Base-by-base conservation (phyloP, 2,797 vertebrate species). In the Platyrinchus mystaceus region DNA sequence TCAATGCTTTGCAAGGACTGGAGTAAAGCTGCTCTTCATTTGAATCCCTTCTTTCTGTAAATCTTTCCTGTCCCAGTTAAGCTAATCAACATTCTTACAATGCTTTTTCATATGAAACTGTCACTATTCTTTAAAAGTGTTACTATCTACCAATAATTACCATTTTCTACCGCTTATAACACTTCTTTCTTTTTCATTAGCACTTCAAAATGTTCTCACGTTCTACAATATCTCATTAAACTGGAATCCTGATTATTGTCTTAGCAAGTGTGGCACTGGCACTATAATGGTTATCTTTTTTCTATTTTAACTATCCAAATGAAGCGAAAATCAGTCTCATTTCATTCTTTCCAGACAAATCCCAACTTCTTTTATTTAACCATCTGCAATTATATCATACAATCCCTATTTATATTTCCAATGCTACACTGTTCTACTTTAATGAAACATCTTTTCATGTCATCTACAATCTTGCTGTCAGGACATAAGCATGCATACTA, bases 161-260 rank as follows among this genome's bases (percentile, higher is more conserved):
- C 46, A 71, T 92, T 92, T 94, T 66, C 71, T 62, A 84, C 27
- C 0, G 0, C 60, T 55, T 58, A 28, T 77, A 86, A 84, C 26
- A 75, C 67, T 90, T 90, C 62, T 89, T 62, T 68, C 47, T 85
- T 91, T 78, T 80, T 85, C 92, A 84, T 92, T 94, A 84, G 74
- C 85, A 95, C 64, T 92, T 78, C 56, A 86, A 87, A 95, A 91
- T 76, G 83, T 41, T 86, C 90, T 76, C 87, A 87, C 28, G 3
- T 90, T 93, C 60, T 66, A 49, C 15, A 88, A 52, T 77, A 90
- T 60, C 90, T 91, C 89, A 94, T 88, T 93, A 92, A 95, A 92
- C 46, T 55, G 64, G 55, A 95, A 94, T 86, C 37, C 49, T 88
- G 77, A 96, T 95, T 93, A 94, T 90, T 95, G 78, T 95, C 44